Base-by-base conservation (phyloP, 2,888 invertebrate species). In the Agriotes lineatus region DNA sequence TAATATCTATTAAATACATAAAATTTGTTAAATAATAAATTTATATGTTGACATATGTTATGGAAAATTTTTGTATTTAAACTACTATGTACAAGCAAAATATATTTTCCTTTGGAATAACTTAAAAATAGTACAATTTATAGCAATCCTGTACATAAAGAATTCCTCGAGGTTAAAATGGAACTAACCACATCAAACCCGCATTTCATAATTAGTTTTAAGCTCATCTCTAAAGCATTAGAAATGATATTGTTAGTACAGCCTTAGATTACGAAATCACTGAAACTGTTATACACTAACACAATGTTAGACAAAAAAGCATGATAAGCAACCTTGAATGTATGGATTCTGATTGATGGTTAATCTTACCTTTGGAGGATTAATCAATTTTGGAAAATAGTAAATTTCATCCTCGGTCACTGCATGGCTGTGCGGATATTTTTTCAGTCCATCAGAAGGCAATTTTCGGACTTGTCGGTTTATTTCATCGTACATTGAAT, bases 381-480 rank as follows among this genome's bases (percentile, higher is more conserved):
- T 91, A 44, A 92, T 88, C 3, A 90, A 86, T 75, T 87, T 86
- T 61, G 92, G 90, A 85, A 96, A 96, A 84, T 90, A 93, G 80
- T 93, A 94, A 57, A 93, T 88, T 85, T 99, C 99, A 85, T 99
- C 99, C 56, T 96, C 93, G n/a, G 93, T 94, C 42, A 98, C 97
- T 9, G 90, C 88, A 50, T 92, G 90, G 42, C 91, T 90, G 77
- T 95, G 94, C 69, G 90, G 90, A 79, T 93, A 95, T 85, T 94
- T 96, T 78, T 93, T 91, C 65, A 96, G 83, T 0, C 93, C 93
- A 33, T 90, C 90, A 7, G 84, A 81, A 60, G 90, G 88, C 14
- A 94, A 86, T 79, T 94, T 91, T 72, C 91, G 88, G 56, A 95
- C 90, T 64, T 92, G 88, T 66, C 93, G 89, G 79, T 93, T 94